Conservation (phyloP, 64 coral and sea anemone species). For the Stylophora pistillata region DNA sequence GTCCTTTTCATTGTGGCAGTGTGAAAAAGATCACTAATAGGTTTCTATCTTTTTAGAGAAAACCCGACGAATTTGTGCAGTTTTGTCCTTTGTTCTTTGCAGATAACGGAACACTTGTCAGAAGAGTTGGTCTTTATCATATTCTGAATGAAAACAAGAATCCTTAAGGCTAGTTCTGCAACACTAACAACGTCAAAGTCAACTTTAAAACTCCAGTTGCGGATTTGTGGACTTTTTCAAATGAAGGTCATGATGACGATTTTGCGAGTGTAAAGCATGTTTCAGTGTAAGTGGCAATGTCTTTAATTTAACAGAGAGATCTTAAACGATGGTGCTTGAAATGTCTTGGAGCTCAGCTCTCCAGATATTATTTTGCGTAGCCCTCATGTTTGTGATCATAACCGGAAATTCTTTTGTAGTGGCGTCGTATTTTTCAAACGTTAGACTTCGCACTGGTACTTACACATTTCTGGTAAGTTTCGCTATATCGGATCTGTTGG, state of each 20-base stretch:
- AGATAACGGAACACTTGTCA: neutral
- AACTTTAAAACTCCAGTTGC: neutral
- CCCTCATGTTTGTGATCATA: slow-evolving; percentile 38
- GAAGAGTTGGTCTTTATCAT: neutral
- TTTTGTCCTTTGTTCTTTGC: neutral
- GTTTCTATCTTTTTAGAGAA: neutral
- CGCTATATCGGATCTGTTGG: slow-evolving; percentile 52
- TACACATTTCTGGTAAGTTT: slow-evolving; percentile 57
- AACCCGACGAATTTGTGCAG: neutral
- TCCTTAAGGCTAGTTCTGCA: neutral
- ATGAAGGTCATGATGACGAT: neutral
- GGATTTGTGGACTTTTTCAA: neutral
- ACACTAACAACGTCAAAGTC: neutral
- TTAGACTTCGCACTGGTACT: slow-evolving; percentile 36
- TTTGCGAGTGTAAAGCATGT: neutral
- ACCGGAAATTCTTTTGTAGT: slow-evolving; percentile 51
- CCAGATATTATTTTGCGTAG: slow-evolving; percentile 16
- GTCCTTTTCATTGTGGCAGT: neutral
- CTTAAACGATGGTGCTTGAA: neutral
- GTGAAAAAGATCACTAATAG: neutral
- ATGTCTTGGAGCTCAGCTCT: neutral
- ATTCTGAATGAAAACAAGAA: neutral
- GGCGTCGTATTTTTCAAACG: slow-evolving; percentile 47
- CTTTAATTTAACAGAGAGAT: neutral
- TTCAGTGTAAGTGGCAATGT: neutral